Conservation (phyloP, 2,113 vertebrate species). For the Chloropsis hardwickii region DNA sequence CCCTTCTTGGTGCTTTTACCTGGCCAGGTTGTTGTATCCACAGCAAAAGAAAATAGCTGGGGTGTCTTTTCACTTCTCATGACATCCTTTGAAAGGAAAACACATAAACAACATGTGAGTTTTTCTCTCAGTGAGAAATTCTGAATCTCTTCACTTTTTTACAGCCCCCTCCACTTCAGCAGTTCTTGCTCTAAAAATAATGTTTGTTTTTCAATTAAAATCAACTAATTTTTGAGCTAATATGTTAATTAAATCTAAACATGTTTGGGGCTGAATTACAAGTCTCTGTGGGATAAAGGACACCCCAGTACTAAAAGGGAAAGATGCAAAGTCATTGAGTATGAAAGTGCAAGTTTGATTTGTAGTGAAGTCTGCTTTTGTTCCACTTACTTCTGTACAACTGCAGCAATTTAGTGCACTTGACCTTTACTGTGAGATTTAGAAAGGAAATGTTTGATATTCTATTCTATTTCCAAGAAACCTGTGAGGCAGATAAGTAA, state of each 20-base stretch:
- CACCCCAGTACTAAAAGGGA: background rate
- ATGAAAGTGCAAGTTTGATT: background rate
- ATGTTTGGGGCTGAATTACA: background rate
- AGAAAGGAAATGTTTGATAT: slow-evolving; percentile 43
- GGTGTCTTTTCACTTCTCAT: background rate
- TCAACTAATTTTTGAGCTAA: background rate
- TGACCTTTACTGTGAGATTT: slow-evolving; percentile 60
- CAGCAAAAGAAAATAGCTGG: background rate
- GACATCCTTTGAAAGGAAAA: background rate
- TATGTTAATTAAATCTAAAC: background rate
- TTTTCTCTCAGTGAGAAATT: background rate
- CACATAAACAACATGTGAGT: background rate
- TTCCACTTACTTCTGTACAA: background rate
- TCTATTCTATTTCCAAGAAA: slow-evolving; percentile 26
- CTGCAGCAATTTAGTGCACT: slow-evolving; percentile 31
- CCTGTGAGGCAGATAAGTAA: slow-evolving; percentile 14
- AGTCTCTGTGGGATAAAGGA: background rate
- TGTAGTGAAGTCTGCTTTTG: background rate
- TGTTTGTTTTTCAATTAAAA: background rate
- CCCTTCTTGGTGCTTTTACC: background rate
- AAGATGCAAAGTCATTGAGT: background rate
- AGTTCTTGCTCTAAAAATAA: background rate
- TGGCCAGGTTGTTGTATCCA: background rate
- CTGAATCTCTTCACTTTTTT: background rate
- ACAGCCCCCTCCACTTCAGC: background rate